Evolutionary conservation across 2,888 invertebrate species (phyloP).

Genomic region (Agrochola circellaris): DNA sequence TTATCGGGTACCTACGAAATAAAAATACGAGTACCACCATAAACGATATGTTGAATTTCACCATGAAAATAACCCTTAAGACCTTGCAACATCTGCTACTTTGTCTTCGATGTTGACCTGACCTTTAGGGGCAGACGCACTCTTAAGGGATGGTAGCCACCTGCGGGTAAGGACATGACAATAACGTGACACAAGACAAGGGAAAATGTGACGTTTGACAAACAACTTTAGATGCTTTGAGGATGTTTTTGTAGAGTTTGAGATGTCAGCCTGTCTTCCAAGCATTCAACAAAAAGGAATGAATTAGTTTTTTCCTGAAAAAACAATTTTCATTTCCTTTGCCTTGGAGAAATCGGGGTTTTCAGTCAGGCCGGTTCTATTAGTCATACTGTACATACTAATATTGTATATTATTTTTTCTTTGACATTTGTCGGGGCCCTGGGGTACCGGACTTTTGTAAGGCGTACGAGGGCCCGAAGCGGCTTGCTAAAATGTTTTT

Average conservation of each 20-base stretch:
- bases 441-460: no score
- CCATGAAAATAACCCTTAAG: not conserved
- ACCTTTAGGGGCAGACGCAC: not conserved
- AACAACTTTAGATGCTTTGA: not conserved
- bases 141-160: not conserved
- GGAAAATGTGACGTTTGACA: constrained; percentile 16
- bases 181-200: constrained; percentile 15
- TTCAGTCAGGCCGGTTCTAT: not conserved
- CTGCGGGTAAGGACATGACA: not conserved
- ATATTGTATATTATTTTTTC: no score
- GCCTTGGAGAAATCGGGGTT: not conserved
- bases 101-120: not conserved
- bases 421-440: no score
- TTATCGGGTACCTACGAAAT: not conserved
- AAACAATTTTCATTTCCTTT: constrained; percentile 5
- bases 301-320: constrained; percentile 1
- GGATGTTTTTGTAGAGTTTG: constrained; percentile 1
- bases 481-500: no score
- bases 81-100: not conserved
- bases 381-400: no score
- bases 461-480: no score
- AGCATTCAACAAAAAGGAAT: not conserved
- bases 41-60: not conserved
- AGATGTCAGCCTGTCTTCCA: not conserved
- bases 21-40: not conserved